Percentiles rank a stretch among this genome's conserved stretches.
Evolutionary conservation across 2,797 vertebrate species (phyloP).

Genomic region (Trematomus bernacchii): DNA sequence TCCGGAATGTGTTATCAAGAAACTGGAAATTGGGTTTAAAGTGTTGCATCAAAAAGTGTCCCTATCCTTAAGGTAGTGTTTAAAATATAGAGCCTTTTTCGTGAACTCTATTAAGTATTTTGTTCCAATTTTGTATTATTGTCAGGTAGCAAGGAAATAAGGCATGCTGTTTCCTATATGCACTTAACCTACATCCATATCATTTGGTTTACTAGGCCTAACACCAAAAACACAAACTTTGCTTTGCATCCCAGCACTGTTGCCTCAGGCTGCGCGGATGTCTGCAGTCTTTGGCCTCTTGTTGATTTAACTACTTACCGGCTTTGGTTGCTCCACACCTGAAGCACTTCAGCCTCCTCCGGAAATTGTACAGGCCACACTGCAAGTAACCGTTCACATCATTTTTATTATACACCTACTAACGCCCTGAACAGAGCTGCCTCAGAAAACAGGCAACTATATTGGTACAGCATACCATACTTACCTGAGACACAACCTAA

Average conservation of each 20-base stretch:
- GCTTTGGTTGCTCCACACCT: conserved; percentile 98
- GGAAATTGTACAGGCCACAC: conserved; percentile 99
- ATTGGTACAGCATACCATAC: conserved; percentile 71
- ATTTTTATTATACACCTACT: conserved; percentile 86
- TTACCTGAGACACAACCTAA: conserved; percentile 73
- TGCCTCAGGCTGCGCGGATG: conserved; percentile 62
- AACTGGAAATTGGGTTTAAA: conserved; percentile 13
- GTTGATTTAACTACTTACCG: conserved; percentile 88
- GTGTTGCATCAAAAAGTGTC: conserved; percentile 1
- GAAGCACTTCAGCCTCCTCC: conserved; percentile 99
- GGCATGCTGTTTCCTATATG: conserved; percentile 42
- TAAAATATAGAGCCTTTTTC: conserved; percentile 12
- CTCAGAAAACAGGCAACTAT: conserved; percentile 74
- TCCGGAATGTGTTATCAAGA: conserved; percentile 20
- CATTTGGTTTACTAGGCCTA: conserved; percentile 29
- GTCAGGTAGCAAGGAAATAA: conserved; percentile 7
- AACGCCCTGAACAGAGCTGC: conserved; percentile 76
- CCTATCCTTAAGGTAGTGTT: conserved; percentile 7
- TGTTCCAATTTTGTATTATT: conserved; percentile 30
- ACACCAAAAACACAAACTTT: conserved; percentile 54
- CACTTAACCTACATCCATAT: conserved; percentile 27
- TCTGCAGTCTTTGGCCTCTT: conserved; percentile 81
- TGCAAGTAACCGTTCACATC: conserved; percentile 89
- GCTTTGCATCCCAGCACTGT: conserved; percentile 57
- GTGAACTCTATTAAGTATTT: conserved; percentile 20